A percentile compares a stretch with the other conserved stretches of the same genome.
Evolutionary conservation across 1,140 invertebrate species (phyloP).

Genomic region (Aplysia californica): DNA sequence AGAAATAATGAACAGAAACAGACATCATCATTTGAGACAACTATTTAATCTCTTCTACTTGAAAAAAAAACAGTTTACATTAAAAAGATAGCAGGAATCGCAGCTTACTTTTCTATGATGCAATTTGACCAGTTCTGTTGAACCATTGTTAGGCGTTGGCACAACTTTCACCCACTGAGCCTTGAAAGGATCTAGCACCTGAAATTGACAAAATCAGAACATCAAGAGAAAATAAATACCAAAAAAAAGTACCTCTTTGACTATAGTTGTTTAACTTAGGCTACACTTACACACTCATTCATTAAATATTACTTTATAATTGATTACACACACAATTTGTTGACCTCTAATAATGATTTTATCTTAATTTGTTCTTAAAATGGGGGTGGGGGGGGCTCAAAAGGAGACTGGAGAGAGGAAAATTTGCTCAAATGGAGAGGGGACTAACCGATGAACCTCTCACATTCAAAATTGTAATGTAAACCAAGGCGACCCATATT

Average conservation of each 20-base stretch:
- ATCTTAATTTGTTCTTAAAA: not conserved
- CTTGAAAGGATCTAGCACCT: conserved; percentile 81
- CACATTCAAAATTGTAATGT: too few species aligned
- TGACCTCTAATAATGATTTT: not conserved
- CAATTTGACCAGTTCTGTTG: conserved; percentile 91
- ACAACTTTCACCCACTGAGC: conserved; percentile 92
- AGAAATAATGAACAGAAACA: not conserved
- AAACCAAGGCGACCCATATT: too few species aligned
- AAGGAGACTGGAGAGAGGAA: too few species aligned
- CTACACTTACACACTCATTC: too few species aligned
- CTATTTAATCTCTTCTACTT: too few species aligned
- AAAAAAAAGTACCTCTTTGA: not conserved
- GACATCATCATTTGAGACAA: too few species aligned
- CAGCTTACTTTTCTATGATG: conserved; percentile 67
- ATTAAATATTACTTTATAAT: too few species aligned
- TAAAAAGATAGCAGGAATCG: not conserved
- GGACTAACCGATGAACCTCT: too few species aligned
- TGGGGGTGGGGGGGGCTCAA: not conserved
- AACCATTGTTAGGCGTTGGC: conserved; percentile 97
- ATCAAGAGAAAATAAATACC: not conserved
- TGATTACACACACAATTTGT: not conserved
- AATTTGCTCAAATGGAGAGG: too few species aligned
- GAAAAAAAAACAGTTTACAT: too few species aligned
- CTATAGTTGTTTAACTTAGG: too few species aligned
- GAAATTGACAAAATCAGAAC: conserved; percentile 50